Evolutionary conservation across 2,797 vertebrate genomes (phyloP).

Genomic region (Sphenopsis melanotis): DNA sequence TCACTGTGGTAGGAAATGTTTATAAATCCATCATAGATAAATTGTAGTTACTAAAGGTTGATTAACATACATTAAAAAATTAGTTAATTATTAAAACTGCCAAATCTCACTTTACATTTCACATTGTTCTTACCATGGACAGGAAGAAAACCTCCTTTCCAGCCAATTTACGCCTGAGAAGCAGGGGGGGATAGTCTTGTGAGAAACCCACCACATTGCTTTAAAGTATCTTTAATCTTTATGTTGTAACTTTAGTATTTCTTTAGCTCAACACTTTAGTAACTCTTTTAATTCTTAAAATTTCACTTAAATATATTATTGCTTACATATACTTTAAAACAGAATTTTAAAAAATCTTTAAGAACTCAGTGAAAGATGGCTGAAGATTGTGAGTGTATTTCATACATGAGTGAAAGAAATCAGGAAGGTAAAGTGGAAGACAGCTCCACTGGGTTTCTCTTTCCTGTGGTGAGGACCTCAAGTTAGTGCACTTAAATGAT

Average conservation of each 20-base stretch:
- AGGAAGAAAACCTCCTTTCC: neutral
- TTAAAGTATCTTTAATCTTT: neutral
- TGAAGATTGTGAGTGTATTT: neutral
- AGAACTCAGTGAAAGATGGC: neutral
- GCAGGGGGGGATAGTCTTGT: neutral
- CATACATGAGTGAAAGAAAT: neutral
- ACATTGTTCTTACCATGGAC: neutral
- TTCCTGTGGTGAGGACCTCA: neutral
- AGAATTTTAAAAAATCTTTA: neutral
- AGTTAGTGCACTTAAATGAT: neutral
- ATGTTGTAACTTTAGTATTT: neutral
- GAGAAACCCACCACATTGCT: neutral
- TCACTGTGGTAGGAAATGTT: neutral
- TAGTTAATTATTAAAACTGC: neutral
- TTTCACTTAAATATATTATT: neutral
- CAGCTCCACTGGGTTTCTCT: neutral
- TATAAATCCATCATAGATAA: neutral
- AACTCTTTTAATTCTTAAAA: neutral
- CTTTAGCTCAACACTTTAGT: neutral
- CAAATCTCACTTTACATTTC: neutral
- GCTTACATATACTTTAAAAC: neutral
- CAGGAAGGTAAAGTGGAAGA: neutral
- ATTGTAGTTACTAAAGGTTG: neutral
- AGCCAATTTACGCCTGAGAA: neutral
- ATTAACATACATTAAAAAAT: neutral